Evolutionary conservation across 2,888 invertebrate species (phyloP), one percentile per base, ranked within the genome.

Genomic region (Arctia plantaginis): DNA sequence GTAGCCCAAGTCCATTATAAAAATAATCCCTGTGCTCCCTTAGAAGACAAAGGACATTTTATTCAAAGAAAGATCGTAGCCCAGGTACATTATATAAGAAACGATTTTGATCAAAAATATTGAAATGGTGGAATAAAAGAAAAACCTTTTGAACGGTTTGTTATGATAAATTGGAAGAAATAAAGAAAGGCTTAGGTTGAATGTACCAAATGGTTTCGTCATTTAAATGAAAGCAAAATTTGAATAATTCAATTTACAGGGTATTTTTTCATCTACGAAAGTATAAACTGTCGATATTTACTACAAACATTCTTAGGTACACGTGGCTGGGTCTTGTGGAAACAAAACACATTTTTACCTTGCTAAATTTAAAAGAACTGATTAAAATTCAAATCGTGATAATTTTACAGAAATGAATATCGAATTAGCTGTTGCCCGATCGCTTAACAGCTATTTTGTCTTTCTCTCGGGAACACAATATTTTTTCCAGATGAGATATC

Each of bases 111-210:
- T 66, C 75, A 76, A 84, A 85, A 84, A 81, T 81, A 83, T 85
- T 80, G 79, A 85, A 80, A 83, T 81, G 78, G 77, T 73, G 77
- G 80, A 80, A 77, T 78, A 73, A 83, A 85, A 85, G 79, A 77
- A 82, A 85, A 76, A 79, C 80, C 84, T 82, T 84, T 84, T 84
- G 78, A 84, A 85, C 86, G 85, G 86, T 88, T 90, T 88, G 86
- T 88, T 89, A 87, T 88, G 86, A 89, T 87, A 86, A 89, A 90
- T 89, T 87, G 87, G 82, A 81, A 84, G 85, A 83, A 84, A 88
- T 84, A 85, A 84, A 88, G 77, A 82, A 87, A 84, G 85, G 84
- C 83, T 88, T 84, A 82, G 81, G 82, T 84, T 79, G 83, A 85
- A 83, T 77, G 70, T 83, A 86, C 81, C 84, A 83, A 88, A 89